phyloP scores from a whole-genome alignment of 1,140 invertebrate species.

The Bombus affinis region DNA sequence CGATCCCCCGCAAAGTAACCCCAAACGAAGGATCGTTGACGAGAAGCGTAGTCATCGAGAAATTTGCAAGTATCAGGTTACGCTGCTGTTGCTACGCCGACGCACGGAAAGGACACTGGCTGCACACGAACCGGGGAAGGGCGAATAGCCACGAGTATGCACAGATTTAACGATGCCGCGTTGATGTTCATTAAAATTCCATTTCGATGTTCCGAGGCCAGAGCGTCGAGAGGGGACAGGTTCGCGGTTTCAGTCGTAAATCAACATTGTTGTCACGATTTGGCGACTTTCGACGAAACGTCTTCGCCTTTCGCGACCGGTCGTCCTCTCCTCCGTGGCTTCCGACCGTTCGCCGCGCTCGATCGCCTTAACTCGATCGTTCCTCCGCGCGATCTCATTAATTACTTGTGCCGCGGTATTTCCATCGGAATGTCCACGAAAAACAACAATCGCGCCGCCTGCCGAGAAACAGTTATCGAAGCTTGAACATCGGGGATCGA shows the following conservation, averaged over 20 bases:
- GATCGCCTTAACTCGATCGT: not conserved
- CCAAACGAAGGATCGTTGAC: not conserved
- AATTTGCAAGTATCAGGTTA: slow-evolving; percentile 3
- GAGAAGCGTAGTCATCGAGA: not conserved
- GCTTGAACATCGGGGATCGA: too few relatives aligned
- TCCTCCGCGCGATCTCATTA: too few relatives aligned
- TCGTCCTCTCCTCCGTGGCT: not conserved
- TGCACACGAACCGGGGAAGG: not conserved
- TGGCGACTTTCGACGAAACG: not conserved
- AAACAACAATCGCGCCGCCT: too few relatives aligned
- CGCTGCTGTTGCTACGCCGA: not conserved
- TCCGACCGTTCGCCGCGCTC: not conserved
- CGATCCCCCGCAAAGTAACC: too few relatives aligned
- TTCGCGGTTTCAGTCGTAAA: not conserved
- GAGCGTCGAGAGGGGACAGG: not conserved
- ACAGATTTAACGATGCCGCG: slow-evolving; percentile 33
- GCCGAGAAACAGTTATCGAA: too few relatives aligned
- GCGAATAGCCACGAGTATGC: slow-evolving; percentile 1
- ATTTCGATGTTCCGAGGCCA: slow-evolving; percentile 9
- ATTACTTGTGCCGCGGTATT: too few relatives aligned
- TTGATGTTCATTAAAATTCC: slow-evolving; percentile 44
- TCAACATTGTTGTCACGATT: slow-evolving; percentile 5
- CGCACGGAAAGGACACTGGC: not conserved
- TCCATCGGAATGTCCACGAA: too few relatives aligned
- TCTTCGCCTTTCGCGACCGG: not conserved